phyloP scores from a whole-genome alignment of 2,888 invertebrate genomes.

The Lissocephala sabroskyi region DNA sequence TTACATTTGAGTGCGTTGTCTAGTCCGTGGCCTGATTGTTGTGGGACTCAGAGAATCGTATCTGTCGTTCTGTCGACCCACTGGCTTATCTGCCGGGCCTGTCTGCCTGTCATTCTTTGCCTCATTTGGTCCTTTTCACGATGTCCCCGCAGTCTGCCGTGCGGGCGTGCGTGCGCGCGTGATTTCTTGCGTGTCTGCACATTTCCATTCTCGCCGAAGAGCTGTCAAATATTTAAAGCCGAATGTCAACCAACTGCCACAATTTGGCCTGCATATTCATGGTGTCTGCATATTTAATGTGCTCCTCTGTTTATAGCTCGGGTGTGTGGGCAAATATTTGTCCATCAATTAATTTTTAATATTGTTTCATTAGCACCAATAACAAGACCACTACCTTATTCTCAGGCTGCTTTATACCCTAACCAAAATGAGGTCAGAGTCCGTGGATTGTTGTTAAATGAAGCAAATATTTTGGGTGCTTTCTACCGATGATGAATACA shows the following conservation, averaged over 20 bases:
- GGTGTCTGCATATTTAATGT: too few species aligned
- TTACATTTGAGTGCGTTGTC: constrained; percentile 33
- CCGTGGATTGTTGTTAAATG: too few species aligned
- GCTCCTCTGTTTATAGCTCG: neutral
- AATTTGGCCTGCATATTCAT: too few species aligned
- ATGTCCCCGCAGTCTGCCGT: too few species aligned
- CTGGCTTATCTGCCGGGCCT: neutral
- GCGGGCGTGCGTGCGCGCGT: neutral
- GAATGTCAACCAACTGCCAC: neutral
- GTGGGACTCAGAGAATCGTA: too few species aligned
- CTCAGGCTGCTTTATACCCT: too few species aligned
- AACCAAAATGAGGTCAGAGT: too few species aligned
- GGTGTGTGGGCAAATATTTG: neutral
- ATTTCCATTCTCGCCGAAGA: neutral
- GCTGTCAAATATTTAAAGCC: too few species aligned
- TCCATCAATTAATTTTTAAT: constrained; percentile 5
- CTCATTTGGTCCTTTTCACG: constrained; percentile 1
- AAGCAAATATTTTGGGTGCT: too few species aligned
- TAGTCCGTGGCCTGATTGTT: neutral
- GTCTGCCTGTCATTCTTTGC: neutral
- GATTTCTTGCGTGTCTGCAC: neutral
- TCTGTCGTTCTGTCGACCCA: too few species aligned
- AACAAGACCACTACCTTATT: neutral
- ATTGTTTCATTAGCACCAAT: constrained; percentile 7
- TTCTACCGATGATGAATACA: too few species aligned